Evolutionary conservation across 1,140 invertebrate species (phyloP).

Genomic region (Pararge aegeria): DNA sequence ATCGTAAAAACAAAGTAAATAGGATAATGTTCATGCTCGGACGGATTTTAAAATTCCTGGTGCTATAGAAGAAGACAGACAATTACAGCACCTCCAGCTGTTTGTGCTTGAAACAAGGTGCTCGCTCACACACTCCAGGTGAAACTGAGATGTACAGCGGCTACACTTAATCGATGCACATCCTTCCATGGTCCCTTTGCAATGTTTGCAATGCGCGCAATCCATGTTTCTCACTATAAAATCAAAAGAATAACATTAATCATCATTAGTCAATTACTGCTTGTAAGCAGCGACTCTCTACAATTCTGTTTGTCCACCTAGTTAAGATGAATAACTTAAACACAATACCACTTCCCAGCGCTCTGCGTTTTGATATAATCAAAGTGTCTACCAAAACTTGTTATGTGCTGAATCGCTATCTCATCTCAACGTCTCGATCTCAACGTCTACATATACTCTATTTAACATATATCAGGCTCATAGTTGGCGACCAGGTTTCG

Average conservation of each 20-base stretch:
- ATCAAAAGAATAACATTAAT: neutral
- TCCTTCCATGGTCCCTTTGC: constrained; percentile 51
- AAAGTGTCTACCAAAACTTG: too few relatives aligned
- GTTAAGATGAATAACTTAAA: too few relatives aligned
- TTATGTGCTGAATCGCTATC: too few relatives aligned
- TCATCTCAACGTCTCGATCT: too few relatives aligned
- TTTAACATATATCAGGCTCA: too few relatives aligned
- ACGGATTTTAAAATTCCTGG: neutral
- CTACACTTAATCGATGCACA: constrained; percentile 62
- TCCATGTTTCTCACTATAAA: constrained; percentile 35
- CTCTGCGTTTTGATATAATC: too few relatives aligned
- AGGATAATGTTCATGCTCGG: constrained; percentile 1
- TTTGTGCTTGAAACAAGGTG: constrained; percentile 46
- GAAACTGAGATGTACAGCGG: constrained; percentile 50
- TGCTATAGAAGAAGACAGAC: constrained; percentile 17
- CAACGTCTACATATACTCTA: too few relatives aligned
- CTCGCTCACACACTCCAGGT: constrained; percentile 56
- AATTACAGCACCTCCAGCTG: constrained; percentile 52
- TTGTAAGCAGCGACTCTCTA: too few relatives aligned
- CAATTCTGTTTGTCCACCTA: too few relatives aligned
- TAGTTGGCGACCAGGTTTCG: too few relatives aligned
- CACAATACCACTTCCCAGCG: too few relatives aligned
- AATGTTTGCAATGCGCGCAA: constrained; percentile 38
- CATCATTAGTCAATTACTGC: too few relatives aligned
- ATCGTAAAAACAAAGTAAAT: neutral